Base-by-base conservation (phyloP, 2,113 vertebrate genomes). In the Seriola dumerili region DNA sequence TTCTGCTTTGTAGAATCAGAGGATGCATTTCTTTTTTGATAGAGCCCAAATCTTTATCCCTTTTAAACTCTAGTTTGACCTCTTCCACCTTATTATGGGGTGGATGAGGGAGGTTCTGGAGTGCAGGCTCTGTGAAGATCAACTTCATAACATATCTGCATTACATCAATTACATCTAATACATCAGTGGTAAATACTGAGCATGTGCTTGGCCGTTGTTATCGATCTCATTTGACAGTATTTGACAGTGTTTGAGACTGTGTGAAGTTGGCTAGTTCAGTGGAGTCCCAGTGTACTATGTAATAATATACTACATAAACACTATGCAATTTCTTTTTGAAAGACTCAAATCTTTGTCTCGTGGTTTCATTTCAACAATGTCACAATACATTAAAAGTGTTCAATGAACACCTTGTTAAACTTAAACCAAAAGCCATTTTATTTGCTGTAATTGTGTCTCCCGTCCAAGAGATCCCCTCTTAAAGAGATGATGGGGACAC, bases 1-100 rank as follows among this genome's bases (percentile, higher is more conserved):
- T 62, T 90, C 54, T 61, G 38, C 91, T 90, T 89, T 90, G 79
- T 75, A 76, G 79, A 83, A 83, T 86, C 75, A 89, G 73, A 76
- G 58, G 50, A 84, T 80, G 66, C 73, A 63, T 81, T 76, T 19
- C 62, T 66, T 90, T 89, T 76, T 65, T 86, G 84, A 90, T 82
- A 52, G 65, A 29, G 12, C 66, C 52, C 66, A 69, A 88, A 79
- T 88, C 64, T 78, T 85, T 55, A 83, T 86, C 64, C 80, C 12
- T 71, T 87, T 85, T 66, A 79, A 88, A 80, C 83, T 74, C 77
- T n/a, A 23, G 34, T 68, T 59, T 85, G 64, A 83, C 78, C 78
- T 68, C 23, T 40, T 61, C 55, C 21, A 72, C 59, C 71, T 68
- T 72, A 69, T 83, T 66, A 68, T 32, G 5, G 34, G 42, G 11